A percentile compares a stretch with the other conserved stretches of the same genome.
phyloP scores from a whole-genome alignment of 2,797 vertebrate species.

The Sitta carolinensis region DNA sequence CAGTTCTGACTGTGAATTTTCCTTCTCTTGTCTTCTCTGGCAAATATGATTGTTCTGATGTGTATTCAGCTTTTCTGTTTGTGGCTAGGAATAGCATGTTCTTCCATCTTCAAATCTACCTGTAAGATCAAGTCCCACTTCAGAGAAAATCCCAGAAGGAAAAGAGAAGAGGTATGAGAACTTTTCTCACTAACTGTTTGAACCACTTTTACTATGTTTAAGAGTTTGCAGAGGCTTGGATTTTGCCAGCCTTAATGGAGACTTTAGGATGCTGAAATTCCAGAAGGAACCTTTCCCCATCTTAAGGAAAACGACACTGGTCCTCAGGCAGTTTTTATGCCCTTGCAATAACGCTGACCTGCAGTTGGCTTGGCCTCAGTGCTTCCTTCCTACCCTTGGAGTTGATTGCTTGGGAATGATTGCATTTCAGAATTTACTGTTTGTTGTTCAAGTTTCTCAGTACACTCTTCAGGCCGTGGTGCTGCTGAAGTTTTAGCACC shows the following conservation, averaged over 20 bases:
- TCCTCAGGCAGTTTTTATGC: background rate
- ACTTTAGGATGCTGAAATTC: background rate
- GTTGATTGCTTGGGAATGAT: background rate
- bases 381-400: background rate
- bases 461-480: background rate
- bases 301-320: background rate
- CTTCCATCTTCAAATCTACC: background rate
- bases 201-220: background rate
- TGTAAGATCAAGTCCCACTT: background rate
- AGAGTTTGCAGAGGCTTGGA: background rate
- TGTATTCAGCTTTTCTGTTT: background rate
- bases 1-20: constrained; percentile 36
- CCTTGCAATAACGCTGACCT: background rate
- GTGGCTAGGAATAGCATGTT: background rate
- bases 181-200: background rate
- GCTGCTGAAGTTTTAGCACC: background rate
- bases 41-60: background rate
- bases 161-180: background rate
- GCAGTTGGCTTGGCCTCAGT: background rate
- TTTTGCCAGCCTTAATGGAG: background rate
- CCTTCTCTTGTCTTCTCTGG: background rate
- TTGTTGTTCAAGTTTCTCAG: background rate
- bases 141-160: background rate
- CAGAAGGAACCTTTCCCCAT: background rate
- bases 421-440: background rate